Conservation (phyloP, 2,888 invertebrate species). For the Erynnis tages region DNA sequence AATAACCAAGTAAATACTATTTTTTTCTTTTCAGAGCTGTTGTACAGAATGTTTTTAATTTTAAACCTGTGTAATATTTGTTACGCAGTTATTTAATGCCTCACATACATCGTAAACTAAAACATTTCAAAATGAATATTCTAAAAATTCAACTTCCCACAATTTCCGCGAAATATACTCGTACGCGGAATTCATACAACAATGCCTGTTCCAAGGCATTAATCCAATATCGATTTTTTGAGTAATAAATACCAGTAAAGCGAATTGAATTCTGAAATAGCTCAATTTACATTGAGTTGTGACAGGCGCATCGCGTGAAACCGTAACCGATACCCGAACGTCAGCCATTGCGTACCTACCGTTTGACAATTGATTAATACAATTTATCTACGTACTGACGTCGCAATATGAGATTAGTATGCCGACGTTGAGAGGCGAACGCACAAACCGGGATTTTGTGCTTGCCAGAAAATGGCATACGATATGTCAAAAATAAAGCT, state of each 20-base stretch:
- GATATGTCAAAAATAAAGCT: too few relatives aligned
- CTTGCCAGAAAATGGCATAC: too few relatives aligned
- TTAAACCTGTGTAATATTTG: too few relatives aligned
- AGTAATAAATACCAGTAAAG: slow-evolving; percentile 11
- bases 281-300: slow-evolving; percentile 51
- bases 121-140: too few relatives aligned
- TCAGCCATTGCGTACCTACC: slow-evolving; percentile 49
- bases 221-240: slow-evolving; percentile 45
- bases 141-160: too few relatives aligned
- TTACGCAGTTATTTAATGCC: too few relatives aligned
- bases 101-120: too few relatives aligned
- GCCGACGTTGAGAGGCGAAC: slow-evolving; percentile 6
- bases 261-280: slow-evolving; percentile 36
- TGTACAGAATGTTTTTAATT: too few relatives aligned
- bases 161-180: too few relatives aligned
- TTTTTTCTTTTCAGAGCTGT: too few relatives aligned
- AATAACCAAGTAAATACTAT: too few relatives aligned
- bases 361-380: slow-evolving; percentile 78
- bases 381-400: slow-evolving; percentile 62
- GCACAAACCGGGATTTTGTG: too few relatives aligned
- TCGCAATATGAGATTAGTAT: slow-evolving; percentile 46
- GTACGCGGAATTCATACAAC: background rate
- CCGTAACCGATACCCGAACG: slow-evolving; percentile 40
- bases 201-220: background rate
- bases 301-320: slow-evolving; percentile 43